These are phyloP conservation scores for Melangyna quadrimaculata DNA, from an alignment of 2,888 invertebrate species.

Conservation along the genomic window DNA sequence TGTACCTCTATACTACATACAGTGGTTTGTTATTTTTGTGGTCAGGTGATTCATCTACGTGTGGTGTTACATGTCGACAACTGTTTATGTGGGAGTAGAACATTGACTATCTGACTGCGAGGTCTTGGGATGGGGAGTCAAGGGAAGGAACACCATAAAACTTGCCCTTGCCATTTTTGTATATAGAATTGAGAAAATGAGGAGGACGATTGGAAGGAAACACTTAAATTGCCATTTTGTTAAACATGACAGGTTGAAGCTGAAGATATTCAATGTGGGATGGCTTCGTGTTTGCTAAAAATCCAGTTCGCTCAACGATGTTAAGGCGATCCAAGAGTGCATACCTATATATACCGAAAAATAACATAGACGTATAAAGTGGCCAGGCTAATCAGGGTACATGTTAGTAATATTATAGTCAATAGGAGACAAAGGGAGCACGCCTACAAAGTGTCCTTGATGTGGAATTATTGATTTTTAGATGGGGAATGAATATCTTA, in stretches of 20 bases:
- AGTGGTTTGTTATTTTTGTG: conserved; percentile 39
- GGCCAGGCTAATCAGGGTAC: conserved; percentile 57
- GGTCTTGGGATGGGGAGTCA: neutral
- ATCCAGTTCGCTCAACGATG: conserved; percentile 14
- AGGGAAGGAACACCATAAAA: conserved; percentile 7
- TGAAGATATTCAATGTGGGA: conserved; percentile 69
- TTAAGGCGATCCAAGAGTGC: neutral
- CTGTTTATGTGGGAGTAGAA: conserved; percentile 71
- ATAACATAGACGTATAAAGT: conserved; percentile 11
- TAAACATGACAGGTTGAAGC: conserved; percentile 69
- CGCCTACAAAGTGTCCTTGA: conserved; percentile 26
- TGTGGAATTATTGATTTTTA: neutral
- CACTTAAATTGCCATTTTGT: conserved; percentile 72
- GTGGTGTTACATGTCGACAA: conserved; percentile 71
- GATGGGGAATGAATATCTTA: neutral
- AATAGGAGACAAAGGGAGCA: neutral
- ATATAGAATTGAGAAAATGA: conserved; percentile 28
- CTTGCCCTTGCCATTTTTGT: conserved; percentile 49
- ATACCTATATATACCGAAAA: too few species aligned
- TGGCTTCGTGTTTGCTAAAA: conserved; percentile 42
- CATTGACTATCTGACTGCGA: conserved; percentile 23
- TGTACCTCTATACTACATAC: neutral
- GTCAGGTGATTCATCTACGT: conserved; percentile 70
- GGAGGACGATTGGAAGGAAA: conserved; percentile 59
- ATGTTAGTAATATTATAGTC: conserved; percentile 8